Evolutionary conservation across 2,113 vertebrate genomes (phyloP).

Genomic region (Cinclus cinclus): DNA sequence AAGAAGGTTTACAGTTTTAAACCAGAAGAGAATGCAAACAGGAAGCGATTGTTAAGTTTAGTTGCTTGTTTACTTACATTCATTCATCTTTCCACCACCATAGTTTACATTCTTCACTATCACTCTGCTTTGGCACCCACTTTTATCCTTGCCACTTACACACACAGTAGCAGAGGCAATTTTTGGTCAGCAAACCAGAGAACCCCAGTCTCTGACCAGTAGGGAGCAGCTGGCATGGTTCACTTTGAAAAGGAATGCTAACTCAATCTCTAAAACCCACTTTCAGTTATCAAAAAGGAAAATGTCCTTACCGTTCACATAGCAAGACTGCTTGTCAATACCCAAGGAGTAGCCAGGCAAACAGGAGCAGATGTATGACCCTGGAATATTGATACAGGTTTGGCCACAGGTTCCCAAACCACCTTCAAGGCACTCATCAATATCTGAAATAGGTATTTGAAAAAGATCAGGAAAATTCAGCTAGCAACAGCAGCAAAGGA

Average conservation of each 20-base stretch:
- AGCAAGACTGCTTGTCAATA: constrained; percentile 51
- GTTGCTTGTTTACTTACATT: not conserved
- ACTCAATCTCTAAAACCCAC: not conserved
- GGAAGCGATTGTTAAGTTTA: not conserved
- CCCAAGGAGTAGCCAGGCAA: constrained; percentile 48
- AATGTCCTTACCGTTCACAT: constrained; percentile 5
- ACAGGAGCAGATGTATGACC: constrained; percentile 64
- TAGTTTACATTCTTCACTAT: not conserved
- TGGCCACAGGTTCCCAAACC: constrained; percentile 60
- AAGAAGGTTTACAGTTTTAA: not conserved
- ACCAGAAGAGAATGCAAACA: not conserved
- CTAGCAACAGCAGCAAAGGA: not conserved
- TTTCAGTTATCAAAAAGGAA: not conserved
- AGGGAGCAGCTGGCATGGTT: not conserved
- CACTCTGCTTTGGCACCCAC: not conserved
- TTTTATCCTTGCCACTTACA: not conserved
- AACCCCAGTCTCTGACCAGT: accelerated
- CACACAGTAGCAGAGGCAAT: not conserved
- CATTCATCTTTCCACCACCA: not conserved
- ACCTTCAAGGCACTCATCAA: constrained; percentile 63
- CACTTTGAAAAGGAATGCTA: not conserved
- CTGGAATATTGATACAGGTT: constrained; percentile 60
- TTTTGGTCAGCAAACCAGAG: not conserved
- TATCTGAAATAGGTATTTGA: constrained; percentile 49
- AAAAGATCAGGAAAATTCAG: not conserved